Evolutionary conservation across 2,113 vertebrate genomes (phyloP), one percentile per base, ranked within the genome.

Genomic region (Chrysemys picta): DNA sequence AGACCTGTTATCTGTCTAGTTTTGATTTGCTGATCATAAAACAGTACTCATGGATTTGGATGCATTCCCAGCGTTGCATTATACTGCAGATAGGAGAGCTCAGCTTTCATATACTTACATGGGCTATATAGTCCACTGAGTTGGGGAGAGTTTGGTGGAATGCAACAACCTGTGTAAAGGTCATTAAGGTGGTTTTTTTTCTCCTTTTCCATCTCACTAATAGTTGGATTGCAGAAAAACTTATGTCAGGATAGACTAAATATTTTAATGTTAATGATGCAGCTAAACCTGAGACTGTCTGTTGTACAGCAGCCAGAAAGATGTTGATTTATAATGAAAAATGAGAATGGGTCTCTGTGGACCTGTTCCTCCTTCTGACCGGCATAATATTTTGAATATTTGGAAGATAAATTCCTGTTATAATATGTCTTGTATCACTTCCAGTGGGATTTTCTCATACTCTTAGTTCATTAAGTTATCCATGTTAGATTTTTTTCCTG

Each of bases 271-370:
- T 92, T 89, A 91, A 80, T 29, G 1, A 29, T 11, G 38, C 85
- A 80, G 80, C 84, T 79, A 91, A 42, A 6, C 10, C 38, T 82
- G 31, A 65, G 14, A 52, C 54, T 94, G 56, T 89, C 13, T 81
- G 50, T 53, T 91, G 6, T 75, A 82, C 1, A 90, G 8, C 19
- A 91, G 87, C 1, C 27, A 94, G 88, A 90, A 96, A 16, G 2
- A 80, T 90, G 12, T 47, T 85, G 90, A 96, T 93, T 93, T 65
- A 92, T 56, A 80, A 53, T 25, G 90, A 85, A 89, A 95, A 95
- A 93, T 42, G 93, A 81, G 17, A 86, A 35, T 12, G 87, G 0
- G n/a, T 78, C 90, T 94, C 87, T 3, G 0, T 22, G 31, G 85
- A 76, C 85, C 27, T 90, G 2, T 94, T 35, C 22, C 3, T 5